Evolutionary conservation across 2,113 vertebrate species (phyloP), one percentile per base, ranked within the genome.

Genomic region (Eleginops maclovinus): DNA sequence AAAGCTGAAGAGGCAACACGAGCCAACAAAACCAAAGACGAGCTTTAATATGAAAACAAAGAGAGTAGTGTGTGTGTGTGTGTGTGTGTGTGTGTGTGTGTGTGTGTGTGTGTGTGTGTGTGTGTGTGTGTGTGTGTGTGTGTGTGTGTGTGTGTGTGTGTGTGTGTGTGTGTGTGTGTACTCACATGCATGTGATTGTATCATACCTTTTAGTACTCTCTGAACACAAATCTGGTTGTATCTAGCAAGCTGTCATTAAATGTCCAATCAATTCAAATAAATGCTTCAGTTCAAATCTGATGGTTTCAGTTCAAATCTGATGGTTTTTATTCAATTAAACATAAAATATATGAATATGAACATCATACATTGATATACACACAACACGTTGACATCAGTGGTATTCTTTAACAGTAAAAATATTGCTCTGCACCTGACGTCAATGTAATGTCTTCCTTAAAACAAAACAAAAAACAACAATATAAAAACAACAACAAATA

Each of bases 1-100:
- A 91, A 92, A 86, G 85, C 81, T 21, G 86, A 92, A 53, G 89
- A 92, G 16, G 87, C 83, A 44, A 86, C 89, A 86, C 75, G 73
- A 13, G 63, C 22, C 22, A 78, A 81, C 31, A 10, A 90, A 68
- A 61, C 28, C 2, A 92, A 92, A 80, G 87, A 90, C 0, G 92
- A 93, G 77, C 91, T 93, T 82, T 93, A 84, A 87, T 41, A 9
- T 19, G 3, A 14, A 43, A 54, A 60, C 15, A 59, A 65, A 47
- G 64, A 73, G 12, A 22, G 10, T 15, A 36, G 6, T 43, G 0
- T 31, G 58, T 56, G 46, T 77, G 26, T 46, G 59, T 71, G 72
- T 49, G 43, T 64, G 60, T 64, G 61, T 63, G 50, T 46, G 65
- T 71, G 66, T 49, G 41, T 74, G 50, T 49, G 24, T 64, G 50